Evolutionary conservation across 2,113 vertebrate genomes (phyloP), one percentile per base, ranked within the genome.

Genomic region (Nymphicus hollandicus): DNA sequence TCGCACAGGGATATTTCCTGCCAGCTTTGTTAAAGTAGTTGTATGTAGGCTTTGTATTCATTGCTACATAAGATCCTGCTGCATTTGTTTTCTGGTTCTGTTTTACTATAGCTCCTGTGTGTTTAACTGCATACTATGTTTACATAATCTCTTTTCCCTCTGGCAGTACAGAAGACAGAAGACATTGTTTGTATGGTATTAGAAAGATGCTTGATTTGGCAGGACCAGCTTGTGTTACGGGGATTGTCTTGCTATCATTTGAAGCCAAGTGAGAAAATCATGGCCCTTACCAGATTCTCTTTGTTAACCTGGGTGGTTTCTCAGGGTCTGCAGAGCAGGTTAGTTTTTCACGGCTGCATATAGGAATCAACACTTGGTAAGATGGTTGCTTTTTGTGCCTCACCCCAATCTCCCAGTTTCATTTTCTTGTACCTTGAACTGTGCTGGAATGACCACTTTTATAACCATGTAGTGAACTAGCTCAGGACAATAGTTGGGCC

Each of bases 1-100:
- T 86, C 95, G 91, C 77, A 97, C 97, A 24, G 99, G 99, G 28
- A 98, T 99, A 88, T 99, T 99, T 97, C 99, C 99, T 50, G 93
- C 98, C 91, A 99, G 64, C 97, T 98, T 98, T 43, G 98, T 98
- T 94, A 98, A 98, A 98, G 96, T 98, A 49, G 78, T 99, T 97
- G 99, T 99, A 97, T 96, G 98, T 98, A 88, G 86, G 44, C 72
- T 72, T 53, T 96, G 43, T 88, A 52, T 88, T 61, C 28, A 11
- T 70, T 96, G 52, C 56, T 94, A 39, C 41, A 31, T 61, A 76
- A 81, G 50, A 77, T 92, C 84, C 78, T 71, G 3, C 65, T 82
- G 50, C 17, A 8, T 90, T 92, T 63, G 16, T 76, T 86, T 84
- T 66, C 43, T 88, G n/a, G 9, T 89, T 88, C 55, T 84, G 6